Base-by-base conservation (phyloP, 2,113 vertebrate species). In the Pseudolaguvia tuberculata region DNA sequence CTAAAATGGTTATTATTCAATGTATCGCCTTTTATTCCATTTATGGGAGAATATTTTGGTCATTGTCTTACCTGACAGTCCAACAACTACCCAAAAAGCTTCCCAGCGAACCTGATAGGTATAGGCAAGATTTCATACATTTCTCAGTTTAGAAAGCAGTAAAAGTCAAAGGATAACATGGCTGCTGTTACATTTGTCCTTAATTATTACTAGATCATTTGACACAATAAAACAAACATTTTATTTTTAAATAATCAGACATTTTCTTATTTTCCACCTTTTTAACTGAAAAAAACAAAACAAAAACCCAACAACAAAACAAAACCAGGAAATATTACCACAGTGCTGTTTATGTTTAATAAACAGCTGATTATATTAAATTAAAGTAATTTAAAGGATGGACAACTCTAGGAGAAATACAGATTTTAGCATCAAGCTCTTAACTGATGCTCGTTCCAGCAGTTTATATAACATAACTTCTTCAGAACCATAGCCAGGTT, bases 21-120 rank as follows among this genome's bases (percentile, higher is more conserved):
- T 51, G 20, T 29, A 51, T 48, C 53, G 35, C 39, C 51, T 75
- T 68, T 58, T 69, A 29, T 62, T 67, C 39, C 50, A 70, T 47
- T 11, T 56, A 17, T 48, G 45, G 27, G 25, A 31, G 21, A 73
- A 65, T 65, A 48, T 15, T 73, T 73, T 63, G 59, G 48, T 63
- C 59, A 63, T 63, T 39, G 59, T 73, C 27, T 23, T 27, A n/a
- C 20, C 31, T 73, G 72, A 73, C 58, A 53, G 14, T 42, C 21
- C 29, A 35, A 58, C 39, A n/a, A n/a, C n/a, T n/a, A n/a, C n/a
- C n/a, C n/a, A n/a, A n/a, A n/a, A n/a, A n/a, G n/a, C n/a, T n/a
- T n/a, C n/a, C n/a, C n/a, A n/a, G n/a, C n/a, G n/a, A n/a, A n/a
- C n/a, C n/a, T n/a, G n/a, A n/a, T n/a, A n/a, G n/a, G n/a, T n/a